Conservation (phyloP, 53 echinoderm and acorn worm species). For the Echinometra lucunter region DNA sequence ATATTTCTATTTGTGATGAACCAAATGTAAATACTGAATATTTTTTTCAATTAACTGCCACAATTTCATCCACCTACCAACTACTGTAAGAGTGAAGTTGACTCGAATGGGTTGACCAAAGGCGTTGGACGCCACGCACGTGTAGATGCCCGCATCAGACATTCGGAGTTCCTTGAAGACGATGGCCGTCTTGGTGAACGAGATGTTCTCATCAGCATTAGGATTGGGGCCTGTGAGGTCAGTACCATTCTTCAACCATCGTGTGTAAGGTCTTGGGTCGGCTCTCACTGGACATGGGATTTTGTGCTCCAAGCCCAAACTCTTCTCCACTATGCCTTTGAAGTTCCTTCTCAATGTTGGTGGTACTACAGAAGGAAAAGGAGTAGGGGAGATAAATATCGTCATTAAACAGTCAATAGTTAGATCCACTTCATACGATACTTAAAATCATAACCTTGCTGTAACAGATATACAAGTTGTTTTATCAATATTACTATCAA, state of each 20-base stretch:
- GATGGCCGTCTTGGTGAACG: slow-evolving; percentile 62
- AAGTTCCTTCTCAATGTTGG: slow-evolving; percentile 57
- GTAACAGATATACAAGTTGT: no score
- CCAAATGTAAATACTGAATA: no score
- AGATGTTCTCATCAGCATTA: background rate
- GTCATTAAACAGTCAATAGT: no score
- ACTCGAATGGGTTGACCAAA: slow-evolving; percentile 34
- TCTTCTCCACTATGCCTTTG: slow-evolving; percentile 22
- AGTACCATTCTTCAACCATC: slow-evolving; percentile 53
- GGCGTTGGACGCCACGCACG: slow-evolving; percentile 45
- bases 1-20: no score
- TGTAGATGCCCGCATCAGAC: slow-evolving; percentile 50
- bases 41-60: no score
- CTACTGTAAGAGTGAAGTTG: slow-evolving; percentile 50
- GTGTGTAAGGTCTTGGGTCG: slow-evolving; percentile 48
- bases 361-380: slow-evolving; percentile 2
- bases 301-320: slow-evolving; percentile 26
- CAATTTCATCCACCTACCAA: slow-evolving; percentile 42
- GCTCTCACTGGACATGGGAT: slow-evolving; percentile 62
- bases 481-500: no score
- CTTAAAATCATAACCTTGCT: no score
- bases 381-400: background rate
- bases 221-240: background rate
- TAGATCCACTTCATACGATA: no score
- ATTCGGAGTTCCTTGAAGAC: background rate